These are phyloP conservation scores for Melanotaenia maccullochi DNA, from an alignment of 2,797 vertebrate species.

Conservation along the genomic window DNA sequence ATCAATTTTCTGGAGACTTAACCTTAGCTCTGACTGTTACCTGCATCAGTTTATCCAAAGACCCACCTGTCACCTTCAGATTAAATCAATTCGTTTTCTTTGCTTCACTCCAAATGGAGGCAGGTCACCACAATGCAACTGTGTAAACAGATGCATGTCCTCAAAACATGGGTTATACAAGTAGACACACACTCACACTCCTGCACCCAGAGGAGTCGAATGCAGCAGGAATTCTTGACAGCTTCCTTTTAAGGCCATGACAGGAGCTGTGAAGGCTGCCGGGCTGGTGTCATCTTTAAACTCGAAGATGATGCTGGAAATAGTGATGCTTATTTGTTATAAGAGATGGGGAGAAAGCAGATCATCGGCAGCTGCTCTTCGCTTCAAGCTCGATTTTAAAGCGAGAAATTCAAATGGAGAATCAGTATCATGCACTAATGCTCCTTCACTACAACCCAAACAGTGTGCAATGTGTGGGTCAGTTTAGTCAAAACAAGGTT, in stretches of 20 bases:
- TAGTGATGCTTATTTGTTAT: slow-evolving; percentile 17
- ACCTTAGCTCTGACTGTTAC: not conserved
- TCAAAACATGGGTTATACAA: slow-evolving; percentile 7
- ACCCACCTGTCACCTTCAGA: not conserved
- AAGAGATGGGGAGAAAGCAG: not conserved
- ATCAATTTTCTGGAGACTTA: not conserved
- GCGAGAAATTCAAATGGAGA: slow-evolving; percentile 4
- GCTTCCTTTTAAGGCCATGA: slow-evolving; percentile 52
- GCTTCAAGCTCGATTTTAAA: not conserved
- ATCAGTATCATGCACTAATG: not conserved
- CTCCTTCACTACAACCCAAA: slow-evolving; percentile 20
- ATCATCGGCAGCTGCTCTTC: slow-evolving; percentile 10
- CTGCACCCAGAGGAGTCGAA: slow-evolving; percentile 23
- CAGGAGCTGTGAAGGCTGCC: slow-evolving; percentile 30
- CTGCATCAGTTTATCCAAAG: not conserved
- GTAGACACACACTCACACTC: not conserved
- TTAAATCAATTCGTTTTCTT: not conserved
- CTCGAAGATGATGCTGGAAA: slow-evolving; percentile 37
- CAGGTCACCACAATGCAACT: not conserved
- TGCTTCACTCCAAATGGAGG: not conserved
- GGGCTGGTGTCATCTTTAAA: slow-evolving; percentile 25
- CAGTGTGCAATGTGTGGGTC: slow-evolving; percentile 43
- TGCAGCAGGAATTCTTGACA: slow-evolving; percentile 38
- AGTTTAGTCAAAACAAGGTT: slow-evolving; percentile 56
- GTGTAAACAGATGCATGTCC: slow-evolving; percentile 22